Evolutionary conservation across 2,888 invertebrate genomes (phyloP), one percentile per base, ranked within the genome.

Genomic region (Carcina quercana): DNA sequence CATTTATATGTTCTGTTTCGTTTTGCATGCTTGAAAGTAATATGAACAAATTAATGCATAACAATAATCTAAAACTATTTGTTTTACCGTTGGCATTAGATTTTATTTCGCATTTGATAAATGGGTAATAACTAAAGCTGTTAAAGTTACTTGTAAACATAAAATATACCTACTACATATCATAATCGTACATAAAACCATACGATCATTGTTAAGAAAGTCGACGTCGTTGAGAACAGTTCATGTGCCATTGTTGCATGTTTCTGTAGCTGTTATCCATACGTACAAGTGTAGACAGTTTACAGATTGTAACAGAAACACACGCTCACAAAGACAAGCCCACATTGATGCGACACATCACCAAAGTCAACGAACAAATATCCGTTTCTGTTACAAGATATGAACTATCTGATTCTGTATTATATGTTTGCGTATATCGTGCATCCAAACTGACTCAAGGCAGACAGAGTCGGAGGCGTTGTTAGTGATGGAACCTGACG

Each of bases 341-440:
- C 21, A 13, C 6, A 11, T 17, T 13, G 8, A 12, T 30, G 6
- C 12, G 19, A 13, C 15, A 30, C 13, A 5, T 31, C 10, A 25
- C 8, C 17, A 14, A 27, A 15, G 31, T 40, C 38, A 42, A n/a
- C n/a, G n/a, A n/a, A n/a, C n/a, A n/a, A n/a, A n/a, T n/a, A n/a
- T n/a, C n/a, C n/a, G n/a, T n/a, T n/a, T n/a, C 50, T 49, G 51
- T 45, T 48, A 40, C 45, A 48, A 37, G 45, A 45, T 51, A 45
- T 21, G 32, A 26, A 34, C 32, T 38, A 45, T 47, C 43, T 43
- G 39, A 45, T 44, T 42, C 38, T 42, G 42, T 45, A 35, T n/a
- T 29, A 25, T 11, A 30, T 32, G 32, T 29, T n/a, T 25, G 32
- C 32, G 13, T 25, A 15, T 32, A 26, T 10, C 17, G 20, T 25